phyloP scores from a whole-genome alignment of 1,140 invertebrate species.

The Drosophila neocordata region DNA sequence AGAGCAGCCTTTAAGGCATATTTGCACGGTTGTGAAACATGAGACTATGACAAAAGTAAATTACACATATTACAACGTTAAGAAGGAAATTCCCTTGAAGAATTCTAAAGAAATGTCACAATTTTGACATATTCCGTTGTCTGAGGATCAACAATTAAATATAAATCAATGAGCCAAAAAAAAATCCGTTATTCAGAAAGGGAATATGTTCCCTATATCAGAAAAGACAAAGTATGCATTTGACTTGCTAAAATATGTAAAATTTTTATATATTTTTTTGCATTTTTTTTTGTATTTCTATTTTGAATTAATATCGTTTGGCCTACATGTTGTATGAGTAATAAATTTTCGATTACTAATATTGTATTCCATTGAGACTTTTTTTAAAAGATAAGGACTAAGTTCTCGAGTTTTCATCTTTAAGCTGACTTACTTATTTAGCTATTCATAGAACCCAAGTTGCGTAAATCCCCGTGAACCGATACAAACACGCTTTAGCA shows the following conservation, averaged over 20 bases:
- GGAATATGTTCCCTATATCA: no score
- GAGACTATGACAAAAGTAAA: slow-evolving; percentile 29
- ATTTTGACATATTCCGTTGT: slow-evolving; percentile 2
- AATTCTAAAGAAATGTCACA: background rate
- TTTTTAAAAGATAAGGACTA: background rate
- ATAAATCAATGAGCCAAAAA: no score
- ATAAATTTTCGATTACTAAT: slow-evolving; percentile 11
- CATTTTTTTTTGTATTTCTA: no score
- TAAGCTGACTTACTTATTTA: background rate
- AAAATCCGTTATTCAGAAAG: no score
- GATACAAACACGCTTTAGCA: slow-evolving; percentile 22
- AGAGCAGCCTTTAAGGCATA: slow-evolving; percentile 40
- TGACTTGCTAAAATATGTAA: no score
- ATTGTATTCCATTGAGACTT: background rate
- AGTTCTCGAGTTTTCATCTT: background rate
- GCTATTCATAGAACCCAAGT: background rate
- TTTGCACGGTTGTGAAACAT: slow-evolving; percentile 46
- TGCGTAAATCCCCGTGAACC: slow-evolving; percentile 3
- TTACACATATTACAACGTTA: slow-evolving; percentile 11
- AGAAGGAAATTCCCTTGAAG: background rate
- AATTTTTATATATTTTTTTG: no score
- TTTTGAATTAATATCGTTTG: background rate
- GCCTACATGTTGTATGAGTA: slow-evolving; percentile 33
- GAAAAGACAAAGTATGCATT: no score
- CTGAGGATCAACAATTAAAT: no score